Percentiles rank a stretch among this genome's conserved stretches.
These are phyloP conservation scores for Tetrax tetrax DNA, from an alignment of 2,113 vertebrate species.

Conservation along the genomic window DNA sequence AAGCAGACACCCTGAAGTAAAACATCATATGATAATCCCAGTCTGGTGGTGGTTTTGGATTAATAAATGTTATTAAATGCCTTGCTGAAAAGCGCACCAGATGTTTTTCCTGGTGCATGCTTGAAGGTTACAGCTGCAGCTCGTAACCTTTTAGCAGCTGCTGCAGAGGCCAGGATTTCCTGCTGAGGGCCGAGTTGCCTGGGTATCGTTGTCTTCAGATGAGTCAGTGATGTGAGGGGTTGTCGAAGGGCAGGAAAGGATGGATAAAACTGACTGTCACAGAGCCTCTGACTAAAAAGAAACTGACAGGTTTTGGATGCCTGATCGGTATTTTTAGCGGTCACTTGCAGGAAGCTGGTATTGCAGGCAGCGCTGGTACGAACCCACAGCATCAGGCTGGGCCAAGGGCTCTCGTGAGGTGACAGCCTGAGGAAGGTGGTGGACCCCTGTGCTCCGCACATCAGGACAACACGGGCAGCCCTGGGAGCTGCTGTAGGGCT, in stretches of 20 bases:
- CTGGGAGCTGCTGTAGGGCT: not conserved
- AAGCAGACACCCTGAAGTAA: not conserved
- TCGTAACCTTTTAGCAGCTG: not conserved
- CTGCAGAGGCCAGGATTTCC: not conserved
- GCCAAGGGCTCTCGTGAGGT: fast-evolving
- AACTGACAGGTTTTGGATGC: not conserved
- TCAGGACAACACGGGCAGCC: not conserved
- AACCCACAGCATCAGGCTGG: fast-evolving
- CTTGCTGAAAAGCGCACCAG: not conserved
- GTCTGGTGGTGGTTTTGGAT: not conserved
- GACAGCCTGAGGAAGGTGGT: not conserved
- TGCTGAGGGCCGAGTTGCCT: not conserved
- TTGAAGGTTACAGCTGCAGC: not conserved
- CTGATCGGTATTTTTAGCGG: fast-evolving
- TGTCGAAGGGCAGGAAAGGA: not conserved
- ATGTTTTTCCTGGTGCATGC: not conserved
- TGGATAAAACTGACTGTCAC: fast-evolving
- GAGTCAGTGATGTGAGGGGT: not conserved
- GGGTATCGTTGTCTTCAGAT: not conserved
- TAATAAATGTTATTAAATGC: not conserved
- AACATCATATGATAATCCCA: not conserved
- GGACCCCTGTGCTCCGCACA: fast-evolving
- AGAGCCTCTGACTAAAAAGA: not conserved
- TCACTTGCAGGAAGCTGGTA: not conserved
- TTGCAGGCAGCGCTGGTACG: not conserved